phyloP scores from a whole-genome alignment of 2,113 vertebrate genomes.

The Rhabdornis inornatus region DNA sequence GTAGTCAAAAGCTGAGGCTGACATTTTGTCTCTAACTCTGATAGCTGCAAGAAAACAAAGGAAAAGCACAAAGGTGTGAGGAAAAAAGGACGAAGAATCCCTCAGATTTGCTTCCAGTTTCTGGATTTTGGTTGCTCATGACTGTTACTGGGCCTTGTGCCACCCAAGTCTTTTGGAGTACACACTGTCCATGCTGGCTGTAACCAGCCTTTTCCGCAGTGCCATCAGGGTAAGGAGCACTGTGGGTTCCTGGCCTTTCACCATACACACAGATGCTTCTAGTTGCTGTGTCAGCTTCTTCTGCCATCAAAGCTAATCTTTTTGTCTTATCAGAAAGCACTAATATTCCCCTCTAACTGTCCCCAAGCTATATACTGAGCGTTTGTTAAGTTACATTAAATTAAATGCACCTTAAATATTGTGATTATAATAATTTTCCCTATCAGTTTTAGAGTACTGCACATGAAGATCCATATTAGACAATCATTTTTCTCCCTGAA shows the following conservation, averaged over 20 bases:
- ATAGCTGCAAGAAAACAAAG: constrained; percentile 59
- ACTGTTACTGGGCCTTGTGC: background rate
- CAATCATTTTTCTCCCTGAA: background rate
- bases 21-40: constrained; percentile 60
- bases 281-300: background rate
- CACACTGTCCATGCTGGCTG: background rate
- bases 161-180: background rate
- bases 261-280: background rate
- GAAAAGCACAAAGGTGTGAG: constrained; percentile 23
- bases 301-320: background rate
- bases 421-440: background rate
- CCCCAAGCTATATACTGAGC: background rate
- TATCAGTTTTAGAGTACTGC: background rate
- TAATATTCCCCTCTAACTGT: background rate
- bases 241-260: background rate
- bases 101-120: background rate
- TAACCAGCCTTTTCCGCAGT: background rate
- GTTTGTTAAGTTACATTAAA: background rate
- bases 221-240: background rate
- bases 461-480: background rate
- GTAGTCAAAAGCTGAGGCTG: constrained; percentile 62
- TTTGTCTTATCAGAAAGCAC: background rate
- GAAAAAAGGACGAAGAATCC: background rate
- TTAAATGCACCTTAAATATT: background rate
- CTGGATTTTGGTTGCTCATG: background rate